Conservation (phyloP, 2,797 vertebrate genomes). For the Adrianichthys oophorus region DNA sequence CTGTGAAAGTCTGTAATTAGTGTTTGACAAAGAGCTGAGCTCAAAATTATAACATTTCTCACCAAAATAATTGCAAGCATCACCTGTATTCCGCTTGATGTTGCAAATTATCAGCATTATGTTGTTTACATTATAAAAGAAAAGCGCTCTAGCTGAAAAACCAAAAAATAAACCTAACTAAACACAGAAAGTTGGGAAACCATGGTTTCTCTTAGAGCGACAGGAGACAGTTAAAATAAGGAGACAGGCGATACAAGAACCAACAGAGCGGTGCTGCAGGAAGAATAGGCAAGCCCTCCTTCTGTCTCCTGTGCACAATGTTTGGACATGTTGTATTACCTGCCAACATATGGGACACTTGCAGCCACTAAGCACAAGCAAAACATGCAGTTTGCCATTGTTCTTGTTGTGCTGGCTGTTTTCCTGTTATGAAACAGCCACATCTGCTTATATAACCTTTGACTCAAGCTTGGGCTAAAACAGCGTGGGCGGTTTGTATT, state of each 20-base stretch:
- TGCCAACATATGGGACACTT: slow-evolving; percentile 13
- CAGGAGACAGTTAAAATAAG: neutral
- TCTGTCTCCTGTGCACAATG: slow-evolving; percentile 8
- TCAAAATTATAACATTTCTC: slow-evolving; percentile 32
- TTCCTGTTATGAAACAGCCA: slow-evolving; percentile 24
- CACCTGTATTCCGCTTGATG: slow-evolving; percentile 2
- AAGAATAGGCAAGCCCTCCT: slow-evolving; percentile 11
- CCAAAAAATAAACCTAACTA: neutral
- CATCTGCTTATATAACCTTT: slow-evolving; percentile 35
- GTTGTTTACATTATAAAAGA: neutral
- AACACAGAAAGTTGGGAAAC: neutral
- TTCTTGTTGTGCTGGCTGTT: slow-evolving; percentile 21
- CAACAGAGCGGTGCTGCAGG: slow-evolving; percentile 3
- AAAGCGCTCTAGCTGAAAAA: neutral
- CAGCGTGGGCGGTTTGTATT: slow-evolving; percentile 17
- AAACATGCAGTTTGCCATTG: slow-evolving; percentile 5
- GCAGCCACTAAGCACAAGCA: slow-evolving; percentile 12
- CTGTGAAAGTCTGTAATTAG: slow-evolving; percentile 29
- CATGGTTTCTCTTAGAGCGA: neutral
- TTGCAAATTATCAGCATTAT: neutral
- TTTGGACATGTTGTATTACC: slow-evolving; percentile 1
- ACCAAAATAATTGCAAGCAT: slow-evolving; percentile 15
- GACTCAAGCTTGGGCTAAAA: slow-evolving; percentile 6
- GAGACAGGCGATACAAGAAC: neutral
- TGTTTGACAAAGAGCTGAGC: slow-evolving; percentile 29